Conservation (phyloP, 2,797 vertebrate genomes). For the Poecilia wingei region DNA sequence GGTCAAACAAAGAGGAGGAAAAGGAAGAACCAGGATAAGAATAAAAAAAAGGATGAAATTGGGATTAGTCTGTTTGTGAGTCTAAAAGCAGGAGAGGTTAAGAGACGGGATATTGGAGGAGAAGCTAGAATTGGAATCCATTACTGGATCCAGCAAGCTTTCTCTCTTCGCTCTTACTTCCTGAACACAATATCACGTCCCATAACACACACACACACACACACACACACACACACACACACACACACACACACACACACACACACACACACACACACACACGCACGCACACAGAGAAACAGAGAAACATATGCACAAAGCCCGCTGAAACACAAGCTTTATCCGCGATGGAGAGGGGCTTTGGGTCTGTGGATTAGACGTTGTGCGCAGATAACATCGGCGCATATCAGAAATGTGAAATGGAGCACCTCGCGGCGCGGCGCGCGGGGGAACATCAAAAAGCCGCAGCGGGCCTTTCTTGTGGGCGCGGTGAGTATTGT, state of each 20-base stretch:
- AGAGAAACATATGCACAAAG: conserved; percentile 29
- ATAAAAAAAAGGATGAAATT: conserved; percentile 25
- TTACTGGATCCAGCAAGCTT: conserved; percentile 59
- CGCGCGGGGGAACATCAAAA: conserved; percentile 57
- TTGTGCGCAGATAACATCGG: conserved; percentile 80
- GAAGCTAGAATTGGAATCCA: conserved; percentile 57
- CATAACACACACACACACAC: conserved; percentile 25
- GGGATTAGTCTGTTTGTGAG: conserved; percentile 60
- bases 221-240: conserved; percentile 6
- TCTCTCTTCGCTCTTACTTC: conserved; percentile 49
- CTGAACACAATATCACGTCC: conserved; percentile 52
- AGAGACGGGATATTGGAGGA: conserved; percentile 33
- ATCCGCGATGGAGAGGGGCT: conserved; percentile 78
- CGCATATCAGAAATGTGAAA: conserved; percentile 79
- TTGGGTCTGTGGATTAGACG: conserved; percentile 77
- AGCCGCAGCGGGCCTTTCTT: conserved; percentile 38
- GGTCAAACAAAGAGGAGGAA: conserved; percentile 42
- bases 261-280: not conserved
- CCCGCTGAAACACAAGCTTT: conserved; percentile 78
- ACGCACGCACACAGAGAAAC: conserved; percentile 1
- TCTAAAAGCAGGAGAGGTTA: conserved; percentile 51
- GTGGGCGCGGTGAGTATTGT: conserved; percentile 61
- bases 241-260: not conserved
- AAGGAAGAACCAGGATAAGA: conserved; percentile 17
- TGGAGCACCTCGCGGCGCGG: conserved; percentile 67